Conservation (phyloP, 2,797 vertebrate genomes). For the Acrossocheilus wenchowensis region DNA sequence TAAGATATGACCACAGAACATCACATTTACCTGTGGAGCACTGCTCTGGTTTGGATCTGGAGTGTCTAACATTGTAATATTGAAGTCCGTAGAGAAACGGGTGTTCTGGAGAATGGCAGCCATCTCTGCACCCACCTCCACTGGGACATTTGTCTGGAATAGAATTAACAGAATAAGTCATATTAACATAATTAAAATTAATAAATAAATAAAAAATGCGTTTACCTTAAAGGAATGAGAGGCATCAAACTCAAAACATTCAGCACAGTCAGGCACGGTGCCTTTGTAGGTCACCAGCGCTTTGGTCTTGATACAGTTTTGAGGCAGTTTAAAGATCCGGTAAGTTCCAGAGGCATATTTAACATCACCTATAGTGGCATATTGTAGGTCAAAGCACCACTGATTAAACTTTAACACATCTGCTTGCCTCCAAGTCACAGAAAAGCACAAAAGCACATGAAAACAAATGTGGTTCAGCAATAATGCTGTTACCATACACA, state of each 20-base stretch:
- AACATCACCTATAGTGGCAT: constrained; percentile 68
- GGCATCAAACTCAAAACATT: constrained; percentile 75
- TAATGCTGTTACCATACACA: background rate
- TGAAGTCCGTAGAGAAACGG: constrained; percentile 73
- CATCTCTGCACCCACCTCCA: constrained; percentile 72
- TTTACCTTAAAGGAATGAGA: constrained; percentile 75
- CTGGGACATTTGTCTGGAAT: constrained; percentile 68
- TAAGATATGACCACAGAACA: background rate
- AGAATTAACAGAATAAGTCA: background rate
- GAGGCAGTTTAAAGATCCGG: constrained; percentile 78
- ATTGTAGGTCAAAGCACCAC: background rate
- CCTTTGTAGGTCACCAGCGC: constrained; percentile 75
- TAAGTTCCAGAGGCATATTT: constrained; percentile 78
- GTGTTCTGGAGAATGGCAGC: constrained; percentile 72
- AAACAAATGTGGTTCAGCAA: constrained; percentile 1
- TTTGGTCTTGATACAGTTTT: constrained; percentile 31
- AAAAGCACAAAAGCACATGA: background rate
- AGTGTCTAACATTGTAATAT: constrained; percentile 63
- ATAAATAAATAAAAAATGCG: background rate
- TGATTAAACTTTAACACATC: background rate
- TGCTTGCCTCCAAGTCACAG: background rate
- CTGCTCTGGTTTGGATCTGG: constrained; percentile 46
- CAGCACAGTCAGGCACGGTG: constrained; percentile 68
- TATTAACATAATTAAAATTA: background rate
- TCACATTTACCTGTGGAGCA: constrained; percentile 65